Evolutionary conservation across 1,140 invertebrate species (phyloP).

Genomic region (Diorhabda sublineata): DNA sequence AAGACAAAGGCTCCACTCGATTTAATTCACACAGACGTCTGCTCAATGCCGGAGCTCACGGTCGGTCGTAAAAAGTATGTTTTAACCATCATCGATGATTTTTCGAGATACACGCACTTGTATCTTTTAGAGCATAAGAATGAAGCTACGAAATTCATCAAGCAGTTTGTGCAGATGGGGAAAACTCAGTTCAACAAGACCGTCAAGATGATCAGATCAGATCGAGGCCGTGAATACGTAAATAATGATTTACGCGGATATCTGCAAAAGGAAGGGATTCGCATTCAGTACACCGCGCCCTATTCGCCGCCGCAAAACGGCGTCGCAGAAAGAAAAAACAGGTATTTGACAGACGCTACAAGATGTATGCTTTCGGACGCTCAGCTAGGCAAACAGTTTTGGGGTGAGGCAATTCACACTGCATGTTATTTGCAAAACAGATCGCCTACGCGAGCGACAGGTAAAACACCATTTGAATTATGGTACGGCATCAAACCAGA

Average conservation of each 20-base stretch:
- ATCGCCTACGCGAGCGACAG: constrained; percentile 36
- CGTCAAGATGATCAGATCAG: constrained; percentile 37
- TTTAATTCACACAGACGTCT: constrained; percentile 26
- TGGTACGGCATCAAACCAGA: constrained; percentile 34
- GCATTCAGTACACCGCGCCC: too few relatives aligned
- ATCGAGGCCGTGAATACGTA: constrained; percentile 43
- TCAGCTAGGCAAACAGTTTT: constrained; percentile 41
- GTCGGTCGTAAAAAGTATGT: constrained; percentile 39
- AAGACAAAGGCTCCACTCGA: constrained; percentile 24
- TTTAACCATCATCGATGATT: constrained; percentile 46
- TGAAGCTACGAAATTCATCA: constrained; percentile 33
- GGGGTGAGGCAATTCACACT: constrained; percentile 43
- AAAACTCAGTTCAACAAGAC: constrained; percentile 35
- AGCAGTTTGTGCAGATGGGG: constrained; percentile 31
- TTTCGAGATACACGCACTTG: constrained; percentile 36
- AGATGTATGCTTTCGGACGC: constrained; percentile 31
- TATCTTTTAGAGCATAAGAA: constrained; percentile 41
- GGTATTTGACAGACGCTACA: too few relatives aligned
- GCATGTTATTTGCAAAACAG: constrained; percentile 43
- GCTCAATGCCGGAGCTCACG: constrained; percentile 25
- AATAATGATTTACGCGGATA: constrained; percentile 24
- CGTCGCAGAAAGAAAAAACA: too few relatives aligned
- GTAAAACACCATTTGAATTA: constrained; percentile 45
- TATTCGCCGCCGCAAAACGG: too few relatives aligned
- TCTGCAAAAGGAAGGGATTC: too few relatives aligned